These are phyloP conservation scores for Ormyrus thymus DNA, from an alignment of 2,888 invertebrate species.

Conservation along the genomic window DNA sequence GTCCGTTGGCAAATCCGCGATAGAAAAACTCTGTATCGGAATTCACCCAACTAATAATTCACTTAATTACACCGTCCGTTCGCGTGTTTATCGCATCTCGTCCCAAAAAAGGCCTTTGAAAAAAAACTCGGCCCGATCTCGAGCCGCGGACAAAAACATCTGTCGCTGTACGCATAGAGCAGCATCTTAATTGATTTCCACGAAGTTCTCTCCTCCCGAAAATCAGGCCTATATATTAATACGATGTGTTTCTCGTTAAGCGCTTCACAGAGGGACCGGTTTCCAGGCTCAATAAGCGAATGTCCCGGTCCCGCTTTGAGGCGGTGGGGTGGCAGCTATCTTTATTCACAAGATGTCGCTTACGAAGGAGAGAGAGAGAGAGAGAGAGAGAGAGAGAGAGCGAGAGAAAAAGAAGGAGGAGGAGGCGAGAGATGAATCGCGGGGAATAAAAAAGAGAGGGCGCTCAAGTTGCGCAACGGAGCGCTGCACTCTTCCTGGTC, in stretches of 20 bases:
- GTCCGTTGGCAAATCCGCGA: too few relatives aligned
- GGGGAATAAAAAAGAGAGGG: slow-evolving; percentile 13
- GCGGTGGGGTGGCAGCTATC: not conserved
- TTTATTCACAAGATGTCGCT: not conserved
- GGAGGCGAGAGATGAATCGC: not conserved
- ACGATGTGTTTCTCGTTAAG: slow-evolving; percentile 31
- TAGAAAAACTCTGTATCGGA: too few relatives aligned
- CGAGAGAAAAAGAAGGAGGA: slow-evolving; percentile 3
- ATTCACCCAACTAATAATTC: too few relatives aligned
- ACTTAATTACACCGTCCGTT: too few relatives aligned
- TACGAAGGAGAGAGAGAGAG: not conserved
- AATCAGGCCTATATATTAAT: slow-evolving; percentile 21
- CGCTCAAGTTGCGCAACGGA: slow-evolving; percentile 68
- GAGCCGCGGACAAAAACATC: slow-evolving; percentile 11
- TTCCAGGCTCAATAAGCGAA: slow-evolving; percentile 30
- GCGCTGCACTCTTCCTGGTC: slow-evolving; percentile 69
- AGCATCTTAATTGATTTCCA: slow-evolving; percentile 32
- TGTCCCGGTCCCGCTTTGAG: not conserved
- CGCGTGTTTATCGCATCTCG: too few relatives aligned
- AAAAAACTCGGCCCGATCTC: too few relatives aligned
- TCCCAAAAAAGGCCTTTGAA: too few relatives aligned
- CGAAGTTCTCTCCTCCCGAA: slow-evolving; percentile 11
- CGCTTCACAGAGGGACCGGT: slow-evolving; percentile 19
- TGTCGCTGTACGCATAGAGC: slow-evolving; percentile 9
- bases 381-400: not conserved